Base-by-base conservation (phyloP, 1,140 invertebrate genomes). In the Hyposmocoma kahamanoa region DNA sequence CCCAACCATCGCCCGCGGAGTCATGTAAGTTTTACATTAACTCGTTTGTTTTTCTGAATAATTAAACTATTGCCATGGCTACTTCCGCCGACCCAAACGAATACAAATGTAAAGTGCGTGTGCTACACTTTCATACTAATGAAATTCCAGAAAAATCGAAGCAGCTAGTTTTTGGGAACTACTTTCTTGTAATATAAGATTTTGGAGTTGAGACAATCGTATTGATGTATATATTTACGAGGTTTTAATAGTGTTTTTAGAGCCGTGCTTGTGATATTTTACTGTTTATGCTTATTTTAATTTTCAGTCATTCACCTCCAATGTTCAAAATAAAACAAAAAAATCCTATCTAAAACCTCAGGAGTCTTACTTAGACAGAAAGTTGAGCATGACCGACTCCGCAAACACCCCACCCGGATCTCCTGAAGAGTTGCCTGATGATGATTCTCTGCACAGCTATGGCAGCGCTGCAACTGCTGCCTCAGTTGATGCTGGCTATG, bases 371-470 rank as follows among this genome's bases (percentile, higher is more conserved):
- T 45, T 68, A 36, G 71, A 81, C 52, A 72, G 72, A 43, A 75
- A 84, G 56, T 41, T 76, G 19, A 81, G 70, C 42, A 77, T 79
- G 73, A 80, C 74, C 44, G 79, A 85, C 50, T 77, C 78, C 50
- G 79, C 76, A 22, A 71, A 82, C 49, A 92, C 88, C 46, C 90
- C 90, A 42, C 90, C 90, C 22, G 90, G 88, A 32, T 89, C 89
- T 20, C 89, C 89, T 8, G 84, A 87, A 58, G 88, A 89, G 57
- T 74, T 87, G n/a, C 85, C 86, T 21, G 93, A 93, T 87, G 93
- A 95, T 85, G 92, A 93, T 52, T 94, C 93, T 48, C 84, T 95
- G 34, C 92, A 91, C 59, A 94, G 93, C 66, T 93, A 91, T 73
- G 91, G 91, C 5, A 93, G 92, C 77, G 89, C 89, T 47, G 91